Evolutionary conservation across 2,888 invertebrate genomes (phyloP).

Genomic region (Synanthedon myopaeformis): DNA sequence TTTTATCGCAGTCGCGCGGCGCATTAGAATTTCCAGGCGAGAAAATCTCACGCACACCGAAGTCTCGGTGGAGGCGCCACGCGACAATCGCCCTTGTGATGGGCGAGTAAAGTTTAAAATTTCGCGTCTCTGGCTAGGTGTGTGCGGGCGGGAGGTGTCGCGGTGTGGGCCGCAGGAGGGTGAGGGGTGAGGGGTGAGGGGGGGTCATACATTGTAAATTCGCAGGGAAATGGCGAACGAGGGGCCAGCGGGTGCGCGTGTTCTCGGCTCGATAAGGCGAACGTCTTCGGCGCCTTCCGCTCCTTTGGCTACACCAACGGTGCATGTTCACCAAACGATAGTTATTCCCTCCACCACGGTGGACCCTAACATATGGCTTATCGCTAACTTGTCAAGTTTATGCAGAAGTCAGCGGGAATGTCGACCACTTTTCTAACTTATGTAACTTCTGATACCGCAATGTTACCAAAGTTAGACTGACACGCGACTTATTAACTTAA

Average conservation of each 20-base stretch:
- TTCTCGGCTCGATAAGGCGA: constrained; percentile 36
- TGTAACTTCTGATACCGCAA: no score
- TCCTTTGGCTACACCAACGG: constrained; percentile 8
- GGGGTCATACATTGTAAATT: constrained; percentile 56
- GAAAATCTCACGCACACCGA: constrained; percentile 61
- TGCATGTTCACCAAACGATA: no score
- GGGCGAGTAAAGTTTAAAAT: neutral
- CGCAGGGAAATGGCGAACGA: constrained; percentile 22
- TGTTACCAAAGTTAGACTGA: no score
- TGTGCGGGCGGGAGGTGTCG: constrained; percentile 7
- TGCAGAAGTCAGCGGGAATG: neutral
- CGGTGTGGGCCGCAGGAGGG: constrained; percentile 9
- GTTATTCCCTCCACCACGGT: neutral
- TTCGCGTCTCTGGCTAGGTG: neutral
- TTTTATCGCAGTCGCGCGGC: constrained; percentile 69
- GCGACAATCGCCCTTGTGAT: neutral
- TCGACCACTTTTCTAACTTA: no score
- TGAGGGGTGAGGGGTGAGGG: constrained; percentile 13
- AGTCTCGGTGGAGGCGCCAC: constrained; percentile 1
- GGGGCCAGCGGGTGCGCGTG: constrained; percentile 10
- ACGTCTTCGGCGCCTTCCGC: constrained; percentile 16
- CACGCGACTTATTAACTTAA: no score
- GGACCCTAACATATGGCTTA: neutral
- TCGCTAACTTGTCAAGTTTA: neutral
- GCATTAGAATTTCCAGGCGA: constrained; percentile 70